Percentiles rank a stretch among this genome's conserved stretches.
Conservation (phyloP, 2,888 invertebrate genomes). For the Lepetodrilus schrolli region DNA sequence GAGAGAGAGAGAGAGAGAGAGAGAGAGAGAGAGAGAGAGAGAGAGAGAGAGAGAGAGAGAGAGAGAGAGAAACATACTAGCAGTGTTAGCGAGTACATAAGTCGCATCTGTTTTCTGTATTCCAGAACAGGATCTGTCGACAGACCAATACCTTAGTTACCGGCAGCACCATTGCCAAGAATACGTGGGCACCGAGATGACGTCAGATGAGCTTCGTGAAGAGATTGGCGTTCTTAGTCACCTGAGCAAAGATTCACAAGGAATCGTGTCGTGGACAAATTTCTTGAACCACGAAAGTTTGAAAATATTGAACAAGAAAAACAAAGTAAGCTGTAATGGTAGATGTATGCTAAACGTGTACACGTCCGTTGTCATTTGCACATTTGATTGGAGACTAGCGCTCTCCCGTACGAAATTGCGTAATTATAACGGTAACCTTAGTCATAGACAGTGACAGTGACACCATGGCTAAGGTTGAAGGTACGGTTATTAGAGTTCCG, state of each 20-base stretch:
- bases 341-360: too few relatives aligned
- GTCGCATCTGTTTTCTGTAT: too few relatives aligned
- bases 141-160: conserved; percentile 47
- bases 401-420: too few relatives aligned
- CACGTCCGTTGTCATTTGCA: too few relatives aligned
- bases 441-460: background rate
- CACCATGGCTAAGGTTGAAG: too few relatives aligned
- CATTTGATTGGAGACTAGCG: too few relatives aligned
- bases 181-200: conserved; percentile 39
- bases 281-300: conserved; percentile 58
- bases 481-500: too few relatives aligned
- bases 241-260: conserved; percentile 45
- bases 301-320: conserved; percentile 46
- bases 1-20: background rate
- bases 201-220: conserved; percentile 43
- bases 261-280: conserved; percentile 54
- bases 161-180: conserved; percentile 41
- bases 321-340: conserved; percentile 49
- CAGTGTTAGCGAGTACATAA: too few relatives aligned
- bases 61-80: too few relatives aligned
- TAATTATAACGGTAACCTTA: background rate
- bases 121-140: conserved; percentile 34
- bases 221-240: conserved; percentile 46
- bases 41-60: too few relatives aligned
- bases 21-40: too few relatives aligned